Conservation (phyloP, 2,888 invertebrate genomes). For the Ferrisia virgata region DNA sequence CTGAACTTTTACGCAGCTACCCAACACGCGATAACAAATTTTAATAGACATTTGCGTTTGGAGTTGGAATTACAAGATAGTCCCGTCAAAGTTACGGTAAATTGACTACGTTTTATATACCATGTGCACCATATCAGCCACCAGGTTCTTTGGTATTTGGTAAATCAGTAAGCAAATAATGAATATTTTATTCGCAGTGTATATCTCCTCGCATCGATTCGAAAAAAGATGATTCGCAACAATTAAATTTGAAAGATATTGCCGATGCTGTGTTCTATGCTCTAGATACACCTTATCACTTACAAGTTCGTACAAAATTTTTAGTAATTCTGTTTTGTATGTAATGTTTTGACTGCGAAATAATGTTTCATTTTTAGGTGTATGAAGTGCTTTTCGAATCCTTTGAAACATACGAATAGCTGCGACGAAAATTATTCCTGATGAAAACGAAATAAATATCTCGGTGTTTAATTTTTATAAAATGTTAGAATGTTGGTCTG, state of each 20-base stretch:
- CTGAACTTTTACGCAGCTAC: background rate
- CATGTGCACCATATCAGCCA: no score
- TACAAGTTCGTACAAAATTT: background rate
- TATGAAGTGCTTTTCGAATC: background rate
- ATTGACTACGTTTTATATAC: no score
- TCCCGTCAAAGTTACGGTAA: conserved; percentile 30
- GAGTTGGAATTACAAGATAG: conserved; percentile 32
- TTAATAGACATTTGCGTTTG: background rate
- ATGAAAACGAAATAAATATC: background rate
- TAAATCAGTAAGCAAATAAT: no score
- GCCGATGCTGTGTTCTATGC: conserved; percentile 23
- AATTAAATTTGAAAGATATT: background rate
- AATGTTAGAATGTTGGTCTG: no score
- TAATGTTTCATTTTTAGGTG: background rate
- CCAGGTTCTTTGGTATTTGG: no score
- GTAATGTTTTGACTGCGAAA: background rate
- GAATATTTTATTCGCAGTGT: background rate
- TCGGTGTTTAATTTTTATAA: no score
- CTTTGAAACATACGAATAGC: background rate
- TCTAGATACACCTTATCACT: conserved; percentile 1
- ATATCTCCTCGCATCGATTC: background rate
- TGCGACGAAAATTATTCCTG: background rate
- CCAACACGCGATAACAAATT: background rate
- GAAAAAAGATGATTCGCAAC: background rate
- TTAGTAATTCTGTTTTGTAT: no score